phyloP scores from a whole-genome alignment of 2,797 vertebrate genomes.

The Anniella stebbinsi region DNA sequence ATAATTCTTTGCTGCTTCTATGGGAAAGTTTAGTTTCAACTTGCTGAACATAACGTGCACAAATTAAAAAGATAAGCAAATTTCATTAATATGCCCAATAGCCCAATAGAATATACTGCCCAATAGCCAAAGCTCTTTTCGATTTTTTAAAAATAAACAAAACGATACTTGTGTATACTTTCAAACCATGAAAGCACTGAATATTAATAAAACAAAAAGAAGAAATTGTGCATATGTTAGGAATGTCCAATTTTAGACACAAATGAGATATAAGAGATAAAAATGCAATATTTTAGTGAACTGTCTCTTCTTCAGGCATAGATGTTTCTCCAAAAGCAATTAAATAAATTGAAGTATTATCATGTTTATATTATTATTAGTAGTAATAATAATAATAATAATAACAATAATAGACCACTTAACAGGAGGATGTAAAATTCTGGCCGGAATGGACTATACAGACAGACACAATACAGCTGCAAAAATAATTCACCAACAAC shows the following conservation, averaged over 20 bases:
- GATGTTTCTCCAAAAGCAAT: neutral
- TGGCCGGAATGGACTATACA: no score
- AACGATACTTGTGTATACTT: neutral
- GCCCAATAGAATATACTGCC: no score
- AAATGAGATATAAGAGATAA: neutral
- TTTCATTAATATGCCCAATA: neutral
- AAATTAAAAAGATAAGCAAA: neutral
- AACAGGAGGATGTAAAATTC: no score
- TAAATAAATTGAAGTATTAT: neutral
- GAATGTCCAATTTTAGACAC: neutral
- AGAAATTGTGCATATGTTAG: neutral
- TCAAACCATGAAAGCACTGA: neutral
- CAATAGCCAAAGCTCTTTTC: no score
- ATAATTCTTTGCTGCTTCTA: conserved; percentile 1
- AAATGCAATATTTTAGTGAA: neutral
- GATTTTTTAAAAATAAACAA: neutral
- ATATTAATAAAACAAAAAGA: neutral
- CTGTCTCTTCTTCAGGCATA: neutral
- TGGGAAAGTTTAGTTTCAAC: conserved; percentile 24
- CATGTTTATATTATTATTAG: neutral
- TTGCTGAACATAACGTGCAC: neutral
- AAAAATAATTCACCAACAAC: no score
- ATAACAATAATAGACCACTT: no score
- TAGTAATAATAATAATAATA: no score
- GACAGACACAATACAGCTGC: no score